Base-by-base conservation (phyloP, 1,140 invertebrate genomes). In the Andricus grossulariae region DNA sequence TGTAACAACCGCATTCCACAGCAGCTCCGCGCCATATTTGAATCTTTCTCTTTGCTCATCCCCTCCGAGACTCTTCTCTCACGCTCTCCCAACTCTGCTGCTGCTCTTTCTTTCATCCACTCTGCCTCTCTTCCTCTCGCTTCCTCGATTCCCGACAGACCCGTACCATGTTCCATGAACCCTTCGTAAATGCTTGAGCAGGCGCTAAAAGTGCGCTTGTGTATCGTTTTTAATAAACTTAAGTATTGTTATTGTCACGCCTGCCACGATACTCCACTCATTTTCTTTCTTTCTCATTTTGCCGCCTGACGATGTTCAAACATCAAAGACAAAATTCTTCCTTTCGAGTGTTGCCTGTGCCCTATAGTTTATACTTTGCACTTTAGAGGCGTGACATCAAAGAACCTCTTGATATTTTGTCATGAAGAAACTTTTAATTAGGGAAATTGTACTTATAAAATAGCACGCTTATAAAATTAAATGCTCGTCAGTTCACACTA, bases 1-100 rank as follows among this genome's bases (percentile, higher is more conserved):
- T 52, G n/a, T 51, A 39, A 84, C 84, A 84, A 84, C 80, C 82
- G 77, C 84, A 85, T 85, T 85, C 84, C 83, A 80, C 18, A 74
- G 82, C 72, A 60, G 73, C 60, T 75, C 78, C 66, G 75, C 83
- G 83, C 82, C 83, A 84, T 85, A 84, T 83, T 84, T 83, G 80
- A 85, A 83, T 85, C 66, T 80, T 71, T 82, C 75, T 73, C 57
- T 75, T 77, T 75, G 60, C 60, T 66, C 60, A 66, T 66, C 60
- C 60, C 60, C 60, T 39, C 60, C 32, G 25, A 45, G 60, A n/a
- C 32, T 39, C 60, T 54, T 78, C 74, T 75, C 51, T 76, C 72
- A 70, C 71, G 72, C 75, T 74, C 71, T 72, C 57, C 77, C 73
- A 49, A 50, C 72, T 51, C 25, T 72, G 15, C 19, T 54, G 16